phyloP scores from a whole-genome alignment of 2,797 vertebrate species.

The Vireo griseus region DNA sequence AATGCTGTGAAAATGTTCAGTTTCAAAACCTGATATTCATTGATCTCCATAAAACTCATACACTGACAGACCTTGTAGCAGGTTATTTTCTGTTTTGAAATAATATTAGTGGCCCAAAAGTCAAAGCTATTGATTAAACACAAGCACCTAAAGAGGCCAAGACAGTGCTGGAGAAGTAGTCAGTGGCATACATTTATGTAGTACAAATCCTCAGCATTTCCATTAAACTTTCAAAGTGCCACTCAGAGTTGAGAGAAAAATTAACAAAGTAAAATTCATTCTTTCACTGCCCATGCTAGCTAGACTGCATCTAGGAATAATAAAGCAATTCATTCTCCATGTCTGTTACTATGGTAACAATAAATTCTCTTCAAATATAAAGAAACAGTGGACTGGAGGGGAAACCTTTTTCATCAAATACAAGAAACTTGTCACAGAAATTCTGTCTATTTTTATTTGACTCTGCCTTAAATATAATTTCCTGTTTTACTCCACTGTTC shows the following conservation, averaged over 20 bases:
- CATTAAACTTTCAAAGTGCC: background rate
- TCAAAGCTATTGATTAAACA: background rate
- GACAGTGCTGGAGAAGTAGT: background rate
- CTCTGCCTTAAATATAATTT: background rate
- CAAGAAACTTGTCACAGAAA: background rate
- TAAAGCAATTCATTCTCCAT: background rate
- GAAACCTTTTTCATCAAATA: background rate
- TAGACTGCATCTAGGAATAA: background rate
- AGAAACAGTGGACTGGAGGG: background rate
- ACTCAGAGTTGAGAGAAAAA: background rate
- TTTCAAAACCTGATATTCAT: background rate
- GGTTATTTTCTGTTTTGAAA: background rate
- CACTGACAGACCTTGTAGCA: background rate
- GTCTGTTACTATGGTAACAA: conserved; percentile 11
- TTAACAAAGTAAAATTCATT: background rate
- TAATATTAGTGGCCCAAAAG: background rate
- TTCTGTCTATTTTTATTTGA: background rate
- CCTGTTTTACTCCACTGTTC: background rate
- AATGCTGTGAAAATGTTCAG: background rate
- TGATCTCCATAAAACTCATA: background rate
- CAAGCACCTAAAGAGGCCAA: background rate
- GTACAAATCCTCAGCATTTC: background rate
- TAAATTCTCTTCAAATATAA: background rate
- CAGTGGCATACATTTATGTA: background rate
- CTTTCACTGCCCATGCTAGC: background rate